Percentiles rank a stretch among this genome's conserved stretches.
These are phyloP conservation scores for Panulirus ornatus DNA, from an alignment of 1,140 invertebrate species.

Conservation along the genomic window DNA sequence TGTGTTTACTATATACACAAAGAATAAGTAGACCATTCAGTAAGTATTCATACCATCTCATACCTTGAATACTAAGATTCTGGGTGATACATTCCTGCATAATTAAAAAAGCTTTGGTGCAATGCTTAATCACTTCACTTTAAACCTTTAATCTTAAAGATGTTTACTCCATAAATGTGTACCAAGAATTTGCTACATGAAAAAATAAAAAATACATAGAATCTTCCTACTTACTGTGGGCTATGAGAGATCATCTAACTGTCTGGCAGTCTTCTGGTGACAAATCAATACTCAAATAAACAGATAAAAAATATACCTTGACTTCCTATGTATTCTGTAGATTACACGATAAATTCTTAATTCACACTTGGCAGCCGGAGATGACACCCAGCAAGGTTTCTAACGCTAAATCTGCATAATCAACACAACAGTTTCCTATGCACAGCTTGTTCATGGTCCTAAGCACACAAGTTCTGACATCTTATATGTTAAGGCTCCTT, in stretches of 20 bases:
- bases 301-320: constrained; percentile 27
- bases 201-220: constrained; percentile 14
- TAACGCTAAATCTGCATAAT: background rate
- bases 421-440: background rate
- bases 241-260: constrained; percentile 55
- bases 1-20: background rate
- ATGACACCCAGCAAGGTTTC: background rate
- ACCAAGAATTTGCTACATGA: background rate
- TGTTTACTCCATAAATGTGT: constrained; percentile 10
- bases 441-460: background rate
- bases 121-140: background rate
- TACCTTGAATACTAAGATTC: background rate
- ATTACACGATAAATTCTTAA: constrained; percentile 10
- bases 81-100: background rate
- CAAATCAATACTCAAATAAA: constrained; percentile 33
- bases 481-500: background rate
- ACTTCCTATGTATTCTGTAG: constrained; percentile 36
- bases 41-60: background rate
- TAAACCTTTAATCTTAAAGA: background rate
- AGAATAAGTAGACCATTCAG: background rate
- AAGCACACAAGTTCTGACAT: background rate
- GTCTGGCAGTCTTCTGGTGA: constrained; percentile 50
- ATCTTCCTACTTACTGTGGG: constrained; percentile 40
- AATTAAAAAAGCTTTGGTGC: background rate
- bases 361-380: constrained; percentile 35